phyloP scores from a whole-genome alignment of 2,113 vertebrate genomes.

The Taxidea taxus region DNA sequence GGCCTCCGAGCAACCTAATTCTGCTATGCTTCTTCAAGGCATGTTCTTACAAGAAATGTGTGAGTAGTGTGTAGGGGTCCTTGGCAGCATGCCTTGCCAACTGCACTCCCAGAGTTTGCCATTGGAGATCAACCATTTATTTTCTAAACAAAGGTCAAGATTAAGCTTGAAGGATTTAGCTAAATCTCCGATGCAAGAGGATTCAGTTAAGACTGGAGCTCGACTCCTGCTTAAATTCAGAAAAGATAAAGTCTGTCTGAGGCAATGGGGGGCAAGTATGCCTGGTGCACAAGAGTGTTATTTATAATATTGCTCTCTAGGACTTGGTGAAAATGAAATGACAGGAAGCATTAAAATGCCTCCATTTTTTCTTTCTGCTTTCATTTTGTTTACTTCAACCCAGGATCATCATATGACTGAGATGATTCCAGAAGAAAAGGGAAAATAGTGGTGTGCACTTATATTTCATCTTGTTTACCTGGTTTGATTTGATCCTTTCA shows the following conservation, averaged over 20 bases:
- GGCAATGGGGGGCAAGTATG: neutral
- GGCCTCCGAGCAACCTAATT: neutral
- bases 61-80: neutral
- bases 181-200: conserved; percentile 24
- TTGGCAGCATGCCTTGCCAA: neutral
- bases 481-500: neutral
- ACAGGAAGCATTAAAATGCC: neutral
- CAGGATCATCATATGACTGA: neutral
- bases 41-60: conserved; percentile 12
- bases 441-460: neutral
- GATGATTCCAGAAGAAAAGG: neutral
- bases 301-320: neutral
- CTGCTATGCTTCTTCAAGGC: neutral
- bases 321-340: neutral
- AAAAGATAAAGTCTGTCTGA: neutral
- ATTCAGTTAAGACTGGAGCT: conserved; percentile 19
- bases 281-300: neutral
- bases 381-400: neutral
- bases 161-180: conserved; percentile 21
- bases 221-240: neutral
- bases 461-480: neutral
- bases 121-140: neutral
- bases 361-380: neutral
- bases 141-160: conserved; percentile 41
- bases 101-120: neutral